These are phyloP conservation scores for Caerostris darwini DNA, from an alignment of 1,140 invertebrate species.

Conservation along the genomic window DNA sequence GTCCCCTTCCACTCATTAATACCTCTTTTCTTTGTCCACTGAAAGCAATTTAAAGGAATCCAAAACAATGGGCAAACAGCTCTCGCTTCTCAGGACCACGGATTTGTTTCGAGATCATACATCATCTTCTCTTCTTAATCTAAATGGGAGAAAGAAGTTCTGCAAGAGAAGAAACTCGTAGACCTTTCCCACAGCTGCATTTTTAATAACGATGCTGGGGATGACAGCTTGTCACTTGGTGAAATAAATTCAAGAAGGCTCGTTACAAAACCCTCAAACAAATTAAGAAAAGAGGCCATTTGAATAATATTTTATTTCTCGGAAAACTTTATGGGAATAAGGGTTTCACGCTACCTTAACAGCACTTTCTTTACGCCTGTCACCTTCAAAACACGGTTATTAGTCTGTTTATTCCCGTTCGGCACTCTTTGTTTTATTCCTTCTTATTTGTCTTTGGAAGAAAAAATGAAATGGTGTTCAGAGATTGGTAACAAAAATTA, in stretches of 20 bases:
- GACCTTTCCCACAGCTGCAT: slow-evolving; percentile 11
- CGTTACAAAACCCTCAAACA: slow-evolving; percentile 43
- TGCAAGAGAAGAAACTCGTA: slow-evolving; percentile 10
- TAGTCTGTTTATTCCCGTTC: neutral
- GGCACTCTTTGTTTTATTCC: neutral
- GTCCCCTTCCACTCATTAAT: slow-evolving; percentile 69
- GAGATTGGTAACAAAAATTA: neutral
- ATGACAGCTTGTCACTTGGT: slow-evolving; percentile 22
- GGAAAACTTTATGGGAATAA: slow-evolving; percentile 27
- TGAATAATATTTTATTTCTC: slow-evolving; percentile 20
- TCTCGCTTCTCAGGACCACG: neutral
- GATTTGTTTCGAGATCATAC: slow-evolving; percentile 63
- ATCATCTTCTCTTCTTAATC: slow-evolving; percentile 60
- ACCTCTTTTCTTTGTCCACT: slow-evolving; percentile 67
- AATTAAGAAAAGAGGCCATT: slow-evolving; percentile 43
- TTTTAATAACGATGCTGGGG: slow-evolving; percentile 29
- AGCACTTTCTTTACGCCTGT: neutral
- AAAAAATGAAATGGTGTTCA: neutral
- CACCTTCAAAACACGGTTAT: neutral
- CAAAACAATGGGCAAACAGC: slow-evolving; percentile 62
- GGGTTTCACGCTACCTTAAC: neutral
- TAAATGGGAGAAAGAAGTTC: slow-evolving; percentile 13
- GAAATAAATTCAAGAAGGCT: slow-evolving; percentile 39
- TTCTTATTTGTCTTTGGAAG: neutral
- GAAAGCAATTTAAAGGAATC: slow-evolving; percentile 61